A percentile compares a stretch with the other conserved stretches of the same genome.
Conservation (phyloP, 2,888 invertebrate genomes). For the Axea sp. region DNA sequence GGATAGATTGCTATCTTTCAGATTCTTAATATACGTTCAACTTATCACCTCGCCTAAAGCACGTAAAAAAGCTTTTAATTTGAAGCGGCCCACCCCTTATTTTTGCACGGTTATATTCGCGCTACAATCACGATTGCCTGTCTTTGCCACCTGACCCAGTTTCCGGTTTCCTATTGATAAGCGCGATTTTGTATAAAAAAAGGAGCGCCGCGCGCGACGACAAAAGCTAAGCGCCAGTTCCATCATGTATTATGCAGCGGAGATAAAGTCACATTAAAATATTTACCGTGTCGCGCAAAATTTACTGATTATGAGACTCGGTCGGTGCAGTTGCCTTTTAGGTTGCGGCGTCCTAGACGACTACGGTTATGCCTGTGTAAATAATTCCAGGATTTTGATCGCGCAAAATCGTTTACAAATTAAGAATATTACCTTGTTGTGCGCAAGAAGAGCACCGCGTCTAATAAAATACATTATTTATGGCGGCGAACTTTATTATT, state of each 20-base stretch:
- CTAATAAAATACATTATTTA: too few relatives aligned
- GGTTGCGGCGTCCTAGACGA: background rate
- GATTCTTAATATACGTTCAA: slow-evolving; percentile 55
- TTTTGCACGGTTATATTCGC: slow-evolving; percentile 16
- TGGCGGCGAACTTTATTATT: too few relatives aligned
- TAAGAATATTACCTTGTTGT: too few relatives aligned
- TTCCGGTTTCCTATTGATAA: slow-evolving; percentile 43
- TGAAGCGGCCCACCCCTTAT: slow-evolving; percentile 1
- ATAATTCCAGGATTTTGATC: slow-evolving; percentile 7
- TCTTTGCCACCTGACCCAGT: slow-evolving; percentile 44
- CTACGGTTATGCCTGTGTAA: slow-evolving; percentile 10
- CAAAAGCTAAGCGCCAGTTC: slow-evolving; percentile 31
- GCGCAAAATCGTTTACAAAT: slow-evolving; percentile 1
- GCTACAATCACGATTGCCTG: slow-evolving; percentile 41
- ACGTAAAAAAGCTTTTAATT: slow-evolving; percentile 58
- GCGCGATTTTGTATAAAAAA: slow-evolving; percentile 22
- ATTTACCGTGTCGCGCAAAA: slow-evolving; percentile 30
- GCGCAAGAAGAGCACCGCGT: too few relatives aligned
- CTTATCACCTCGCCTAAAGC: slow-evolving; percentile 46
- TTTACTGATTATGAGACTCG: slow-evolving; percentile 20
- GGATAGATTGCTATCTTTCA: slow-evolving; percentile 57
- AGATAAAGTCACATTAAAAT: slow-evolving; percentile 53
- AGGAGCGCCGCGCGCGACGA: slow-evolving; percentile 7
- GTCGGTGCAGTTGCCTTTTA: slow-evolving; percentile 1
- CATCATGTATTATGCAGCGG: slow-evolving; percentile 29